Evolutionary conservation across 2,797 vertebrate genomes (phyloP), one percentile per base, ranked within the genome.

Genomic region (Sebastolobus alascanus): DNA sequence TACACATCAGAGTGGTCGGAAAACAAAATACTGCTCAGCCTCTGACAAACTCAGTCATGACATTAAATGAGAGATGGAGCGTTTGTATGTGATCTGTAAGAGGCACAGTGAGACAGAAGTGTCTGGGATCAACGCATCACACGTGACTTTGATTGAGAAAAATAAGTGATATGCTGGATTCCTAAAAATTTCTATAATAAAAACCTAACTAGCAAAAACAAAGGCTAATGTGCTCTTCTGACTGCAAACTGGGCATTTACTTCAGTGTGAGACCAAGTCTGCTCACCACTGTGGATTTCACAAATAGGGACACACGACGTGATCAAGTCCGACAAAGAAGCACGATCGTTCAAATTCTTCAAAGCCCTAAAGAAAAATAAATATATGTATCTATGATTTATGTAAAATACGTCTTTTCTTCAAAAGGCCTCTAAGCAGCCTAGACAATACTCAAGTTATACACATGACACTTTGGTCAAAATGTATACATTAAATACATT

Each of bases 321-420:
- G 74, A 87, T 87, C 68, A 76, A 50, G 86, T 91, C 77, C 59
- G 77, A 89, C 76, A 84, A 80, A 82, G 78, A 52, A 87, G 73
- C 73, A 77, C 43, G 86, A 88, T 82, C 33, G 14, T 87, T 87
- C 79, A 78, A 82, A 79, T 77, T 82, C 84, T 84, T 84, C 73
- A 84, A 86, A 87, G 84, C 86, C 90, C 86, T 76, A 90, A 91
- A 90, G 80, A 95, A 95, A 95, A 92, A 93, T 87, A 94, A 91
- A 93, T 93, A 94, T 92, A 90, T 88, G 82, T 88, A 90, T 90
- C 80, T 92, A 90, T 86, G 85, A 85, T 93, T 90, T 89, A 93
- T 89, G 91, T 94, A 92, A 93, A 95, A 94, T 91, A 94, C 81
- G 90, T 92, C 50, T 89, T 68, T 79, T 88, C 84, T 61, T 90